Base-by-base conservation (phyloP, 1,140 invertebrate species). In the Atopsyche davidsoni region DNA sequence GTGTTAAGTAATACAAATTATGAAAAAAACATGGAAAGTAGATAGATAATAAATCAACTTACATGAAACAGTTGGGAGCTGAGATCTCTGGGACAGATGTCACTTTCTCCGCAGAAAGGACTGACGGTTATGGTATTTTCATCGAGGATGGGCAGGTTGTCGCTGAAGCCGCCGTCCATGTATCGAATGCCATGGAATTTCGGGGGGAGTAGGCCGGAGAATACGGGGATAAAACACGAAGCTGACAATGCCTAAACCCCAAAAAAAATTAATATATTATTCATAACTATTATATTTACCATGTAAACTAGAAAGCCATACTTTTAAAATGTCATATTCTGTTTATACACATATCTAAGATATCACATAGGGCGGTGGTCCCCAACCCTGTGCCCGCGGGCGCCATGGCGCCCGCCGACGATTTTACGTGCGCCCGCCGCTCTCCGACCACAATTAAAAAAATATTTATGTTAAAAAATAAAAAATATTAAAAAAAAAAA, bases 31-130 rank as follows among this genome's bases (percentile, higher is more conserved):
- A n/a, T n/a, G n/a, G n/a, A n/a, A n/a, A n/a, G n/a, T n/a, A n/a
- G n/a, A n/a, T n/a, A n/a, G n/a, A n/a, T n/a, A n/a, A 6, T 19
- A 17, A 6, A 19, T 40, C 6, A 16, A 76, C 77, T 77, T 68
- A 88, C 83, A 62, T 89, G 86, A 61, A 90, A 89, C 34, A 90
- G 68, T 68, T 89, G 86, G n/a, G 85, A 86, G 47, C 85, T 87
- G 46, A 83, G 75, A 68, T 98, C 96, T 42, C 85, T 77, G 0
- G 96, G 96, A 72, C 96, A 99, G 58, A 99, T 99, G 66, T 99
- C 96, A 64, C 86, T 92, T 69, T 98, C 95, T 0, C 96, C 96
- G 62, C 92, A 92, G 71, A 99, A 99, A 0, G 96, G 96, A 62
- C 89, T 94, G 17, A 99, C 89, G 0, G 95, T 98, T 46, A 99